A percentile compares a stretch with the other conserved stretches of the same genome.
Conservation (phyloP, 2,113 vertebrate genomes). For the Thalassarche chlororhynchos region DNA sequence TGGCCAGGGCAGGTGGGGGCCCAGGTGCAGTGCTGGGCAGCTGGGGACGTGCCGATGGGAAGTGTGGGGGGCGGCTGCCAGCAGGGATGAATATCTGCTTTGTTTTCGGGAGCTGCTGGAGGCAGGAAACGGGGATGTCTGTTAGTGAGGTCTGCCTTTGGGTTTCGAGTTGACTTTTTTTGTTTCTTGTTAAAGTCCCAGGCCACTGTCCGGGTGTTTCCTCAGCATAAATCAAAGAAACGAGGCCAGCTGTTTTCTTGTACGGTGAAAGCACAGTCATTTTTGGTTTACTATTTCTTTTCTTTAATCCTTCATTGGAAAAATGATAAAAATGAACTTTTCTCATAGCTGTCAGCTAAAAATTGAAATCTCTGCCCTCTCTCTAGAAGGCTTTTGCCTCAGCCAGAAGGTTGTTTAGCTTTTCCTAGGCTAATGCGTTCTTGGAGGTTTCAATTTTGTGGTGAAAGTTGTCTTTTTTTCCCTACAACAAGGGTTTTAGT, state of each 20-base stretch:
- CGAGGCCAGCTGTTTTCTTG: not conserved
- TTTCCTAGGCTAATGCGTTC: not conserved
- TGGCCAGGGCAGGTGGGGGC: too few relatives aligned
- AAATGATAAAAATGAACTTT: not conserved
- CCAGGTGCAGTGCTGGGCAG: not conserved
- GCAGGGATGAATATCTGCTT: not conserved
- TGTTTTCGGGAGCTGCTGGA: not conserved
- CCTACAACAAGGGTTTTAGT: not conserved
- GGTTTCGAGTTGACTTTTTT: not conserved
- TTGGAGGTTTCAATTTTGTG: not conserved
- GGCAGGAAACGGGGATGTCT: not conserved
- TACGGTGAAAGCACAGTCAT: not conserved
- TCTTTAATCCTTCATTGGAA: not conserved
- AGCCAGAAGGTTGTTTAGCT: not conserved
- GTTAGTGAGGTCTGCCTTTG: not conserved
- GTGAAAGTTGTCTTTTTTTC: not conserved
- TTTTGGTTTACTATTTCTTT: not conserved
- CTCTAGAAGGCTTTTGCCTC: not conserved
- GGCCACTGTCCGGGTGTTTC: not conserved
- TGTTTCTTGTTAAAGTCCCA: not conserved
- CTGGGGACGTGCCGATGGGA: fast-evolving
- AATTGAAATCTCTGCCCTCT: not conserved
- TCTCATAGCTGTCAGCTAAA: not conserved
- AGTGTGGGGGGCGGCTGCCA: fast-evolving
- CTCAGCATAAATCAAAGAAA: not conserved